Evolutionary conservation across 1,140 invertebrate genomes (phyloP).

Genomic region (Trachymyrmex cornetzi): DNA sequence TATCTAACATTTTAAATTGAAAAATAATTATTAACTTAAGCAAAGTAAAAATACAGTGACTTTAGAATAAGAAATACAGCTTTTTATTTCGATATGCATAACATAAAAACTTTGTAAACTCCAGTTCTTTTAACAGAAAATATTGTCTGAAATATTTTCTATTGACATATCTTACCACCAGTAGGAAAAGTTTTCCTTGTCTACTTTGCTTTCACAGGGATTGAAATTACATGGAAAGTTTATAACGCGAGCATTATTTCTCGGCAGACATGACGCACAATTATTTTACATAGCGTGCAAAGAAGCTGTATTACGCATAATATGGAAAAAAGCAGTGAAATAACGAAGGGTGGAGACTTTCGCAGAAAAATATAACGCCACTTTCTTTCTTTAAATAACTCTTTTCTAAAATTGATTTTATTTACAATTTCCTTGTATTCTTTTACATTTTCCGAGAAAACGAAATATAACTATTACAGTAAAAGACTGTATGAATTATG

Average conservation of each 20-base stretch:
- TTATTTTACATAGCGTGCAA: constrained; percentile 6
- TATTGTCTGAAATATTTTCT: constrained; percentile 1
- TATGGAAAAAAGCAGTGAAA: not conserved
- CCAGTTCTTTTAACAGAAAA: not conserved
- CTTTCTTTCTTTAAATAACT: constrained; percentile 10
- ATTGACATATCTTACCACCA: not conserved
- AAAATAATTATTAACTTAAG: constrained; percentile 3
- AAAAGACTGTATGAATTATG: not conserved
- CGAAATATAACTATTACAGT: not conserved
- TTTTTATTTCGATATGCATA: not conserved
- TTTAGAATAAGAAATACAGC: not conserved
- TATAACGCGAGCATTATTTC: constrained; percentile 10
- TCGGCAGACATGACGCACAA: not conserved
- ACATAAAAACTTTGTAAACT: not conserved
- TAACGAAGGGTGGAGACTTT: constrained; percentile 5
- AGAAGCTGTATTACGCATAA: constrained; percentile 23
- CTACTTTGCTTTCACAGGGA: not conserved
- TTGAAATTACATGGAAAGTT: not conserved
- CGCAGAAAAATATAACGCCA: not conserved
- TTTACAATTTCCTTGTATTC: not conserved
- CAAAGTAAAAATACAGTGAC: not conserved
- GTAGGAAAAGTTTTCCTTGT: not conserved
- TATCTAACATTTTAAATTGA: not conserved
- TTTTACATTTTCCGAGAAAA: not conserved
- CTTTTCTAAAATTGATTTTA: constrained; percentile 36